A percentile compares a stretch with the other conserved stretches of the same genome.
Evolutionary conservation across 2,888 invertebrate species (phyloP).

Genomic region (Philhelius pedissequus): DNA sequence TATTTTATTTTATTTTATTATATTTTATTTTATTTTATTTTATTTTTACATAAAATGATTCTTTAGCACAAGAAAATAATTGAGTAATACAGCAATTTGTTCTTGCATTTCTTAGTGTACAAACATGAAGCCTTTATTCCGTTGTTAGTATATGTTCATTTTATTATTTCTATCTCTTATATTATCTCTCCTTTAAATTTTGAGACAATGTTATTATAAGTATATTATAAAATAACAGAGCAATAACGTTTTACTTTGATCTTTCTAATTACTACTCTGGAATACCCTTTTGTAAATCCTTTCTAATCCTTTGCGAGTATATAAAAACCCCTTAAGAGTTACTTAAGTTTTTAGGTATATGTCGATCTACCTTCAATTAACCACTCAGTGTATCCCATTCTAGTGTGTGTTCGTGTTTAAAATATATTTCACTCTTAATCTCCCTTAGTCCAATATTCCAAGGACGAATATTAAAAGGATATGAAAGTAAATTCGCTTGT

Average conservation of each 20-base stretch:
- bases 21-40: too few species aligned
- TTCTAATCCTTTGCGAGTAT: not conserved
- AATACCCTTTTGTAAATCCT: not conserved
- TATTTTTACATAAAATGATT: too few species aligned
- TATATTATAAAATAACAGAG: not conserved
- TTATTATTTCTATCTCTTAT: not conserved
- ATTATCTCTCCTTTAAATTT: not conserved
- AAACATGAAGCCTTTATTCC: too few species aligned
- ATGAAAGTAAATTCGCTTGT: slow-evolving; percentile 65
- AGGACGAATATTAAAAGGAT: slow-evolving; percentile 56
- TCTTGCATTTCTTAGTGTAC: too few species aligned
- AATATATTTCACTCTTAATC: slow-evolving; percentile 39
- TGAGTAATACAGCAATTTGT: too few species aligned
- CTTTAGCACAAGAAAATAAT: too few species aligned
- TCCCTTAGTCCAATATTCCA: slow-evolving; percentile 13
- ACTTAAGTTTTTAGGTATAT: slow-evolving; percentile 9
- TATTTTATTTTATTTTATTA: too few species aligned
- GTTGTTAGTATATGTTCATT: too few species aligned
- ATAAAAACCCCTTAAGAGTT: not conserved
- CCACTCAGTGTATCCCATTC: slow-evolving; percentile 2
- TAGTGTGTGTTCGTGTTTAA: slow-evolving; percentile 21
- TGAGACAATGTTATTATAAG: not conserved
- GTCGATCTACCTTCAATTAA: slow-evolving; percentile 30
- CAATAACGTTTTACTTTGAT: not conserved
- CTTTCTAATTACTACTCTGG: not conserved